Evolutionary conservation across 2,113 vertebrate genomes (phyloP).

Genomic region (Callospermophilus lateralis): DNA sequence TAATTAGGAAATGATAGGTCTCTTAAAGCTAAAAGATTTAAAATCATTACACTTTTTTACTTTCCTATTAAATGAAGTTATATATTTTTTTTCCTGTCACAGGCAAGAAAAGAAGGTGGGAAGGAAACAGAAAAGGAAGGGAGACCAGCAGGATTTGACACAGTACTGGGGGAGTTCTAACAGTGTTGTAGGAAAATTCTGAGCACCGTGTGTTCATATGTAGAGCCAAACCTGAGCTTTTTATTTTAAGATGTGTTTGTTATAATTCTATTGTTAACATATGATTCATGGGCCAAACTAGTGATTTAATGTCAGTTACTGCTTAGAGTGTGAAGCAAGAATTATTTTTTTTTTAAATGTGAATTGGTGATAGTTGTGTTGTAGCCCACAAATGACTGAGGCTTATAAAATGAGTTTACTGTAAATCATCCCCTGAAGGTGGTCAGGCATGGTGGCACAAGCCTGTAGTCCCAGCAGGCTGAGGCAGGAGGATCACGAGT

Average conservation of each 20-base stretch:
- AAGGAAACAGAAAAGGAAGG: slow-evolving; percentile 5
- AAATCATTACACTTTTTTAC: slow-evolving; percentile 76
- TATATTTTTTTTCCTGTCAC: slow-evolving; percentile 79
- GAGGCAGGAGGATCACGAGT: too few relatives aligned
- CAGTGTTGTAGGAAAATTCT: not conserved
- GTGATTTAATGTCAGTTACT: not conserved
- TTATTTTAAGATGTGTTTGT: not conserved
- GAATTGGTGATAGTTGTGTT: not conserved
- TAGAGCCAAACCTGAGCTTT: not conserved
- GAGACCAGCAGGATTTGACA: not conserved
- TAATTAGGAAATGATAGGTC: slow-evolving; percentile 83
- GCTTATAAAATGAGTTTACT: not conserved
- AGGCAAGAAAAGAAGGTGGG: not conserved
- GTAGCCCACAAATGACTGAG: not conserved
- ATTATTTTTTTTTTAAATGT: not conserved
- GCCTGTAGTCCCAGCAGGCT: too few relatives aligned
- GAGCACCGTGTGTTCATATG: fast-evolving
- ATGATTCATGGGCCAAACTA: not conserved
- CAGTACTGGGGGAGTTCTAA: slow-evolving; percentile 54
- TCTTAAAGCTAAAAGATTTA: slow-evolving; percentile 77
- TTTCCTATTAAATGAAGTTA: slow-evolving; percentile 78
- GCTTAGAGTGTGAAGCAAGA: not conserved
- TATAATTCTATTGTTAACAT: not conserved
- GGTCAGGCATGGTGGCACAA: too few relatives aligned
- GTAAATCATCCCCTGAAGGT: not conserved